phyloP scores from a whole-genome alignment of 2,113 vertebrate genomes.

The Okapia johnstoni region DNA sequence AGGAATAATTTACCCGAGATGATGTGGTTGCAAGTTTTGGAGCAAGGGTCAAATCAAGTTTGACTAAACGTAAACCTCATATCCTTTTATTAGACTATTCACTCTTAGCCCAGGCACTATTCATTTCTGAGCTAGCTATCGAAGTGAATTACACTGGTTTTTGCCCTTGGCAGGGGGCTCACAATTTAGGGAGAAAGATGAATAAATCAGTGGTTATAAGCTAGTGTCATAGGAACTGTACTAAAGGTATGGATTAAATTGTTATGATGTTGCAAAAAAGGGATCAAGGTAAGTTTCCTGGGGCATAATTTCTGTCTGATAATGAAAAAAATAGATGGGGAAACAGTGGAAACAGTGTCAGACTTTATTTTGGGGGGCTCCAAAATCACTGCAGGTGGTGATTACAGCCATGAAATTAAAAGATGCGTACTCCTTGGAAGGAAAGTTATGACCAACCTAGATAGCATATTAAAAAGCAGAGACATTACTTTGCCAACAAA shows the following conservation, averaged over 20 bases:
- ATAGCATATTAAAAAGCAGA: too few relatives aligned
- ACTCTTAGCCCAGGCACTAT: neutral
- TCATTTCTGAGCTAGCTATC: neutral
- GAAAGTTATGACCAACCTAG: too few relatives aligned
- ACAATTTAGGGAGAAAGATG: neutral
- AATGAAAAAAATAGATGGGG: neutral
- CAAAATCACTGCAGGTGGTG: too few relatives aligned
- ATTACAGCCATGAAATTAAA: too few relatives aligned
- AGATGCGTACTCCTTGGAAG: too few relatives aligned
- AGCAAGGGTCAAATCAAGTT: neutral
- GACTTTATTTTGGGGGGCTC: too few relatives aligned
- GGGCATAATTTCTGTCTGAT: neutral
- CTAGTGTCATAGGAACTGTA: neutral
- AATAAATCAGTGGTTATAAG: neutral
- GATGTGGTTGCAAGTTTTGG: neutral
- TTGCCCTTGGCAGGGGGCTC: neutral
- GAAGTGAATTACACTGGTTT: neutral
- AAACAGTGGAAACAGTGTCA: too few relatives aligned
- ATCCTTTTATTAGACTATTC: neutral
- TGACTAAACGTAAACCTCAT: neutral
- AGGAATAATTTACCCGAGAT: neutral
- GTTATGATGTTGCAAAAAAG: neutral
- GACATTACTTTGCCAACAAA: too few relatives aligned
- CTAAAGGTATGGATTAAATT: neutral
- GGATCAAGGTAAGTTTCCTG: neutral